phyloP scores from a whole-genome alignment of 2,888 invertebrate species.

The Chydorus sphaericus region DNA sequence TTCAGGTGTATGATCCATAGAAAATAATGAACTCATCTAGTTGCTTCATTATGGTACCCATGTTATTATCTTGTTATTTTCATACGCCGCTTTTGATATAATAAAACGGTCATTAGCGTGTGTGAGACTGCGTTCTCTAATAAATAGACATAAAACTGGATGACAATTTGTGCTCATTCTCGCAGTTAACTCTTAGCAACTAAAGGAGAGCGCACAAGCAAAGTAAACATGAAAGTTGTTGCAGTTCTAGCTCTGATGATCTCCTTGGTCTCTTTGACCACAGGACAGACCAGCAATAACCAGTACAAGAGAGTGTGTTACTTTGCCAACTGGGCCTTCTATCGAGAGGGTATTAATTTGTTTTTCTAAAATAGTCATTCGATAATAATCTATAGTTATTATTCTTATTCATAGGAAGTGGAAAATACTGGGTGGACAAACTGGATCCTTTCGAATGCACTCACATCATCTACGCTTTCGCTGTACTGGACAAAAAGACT shows the following conservation, averaged over 20 bases:
- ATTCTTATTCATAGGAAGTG: conserved; percentile 30
- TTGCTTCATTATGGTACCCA: no score
- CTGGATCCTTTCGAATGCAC: conserved; percentile 56
- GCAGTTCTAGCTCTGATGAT: not conserved
- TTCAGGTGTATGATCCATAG: no score
- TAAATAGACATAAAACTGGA: no score
- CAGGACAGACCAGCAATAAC: not conserved
- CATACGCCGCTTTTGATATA: no score
- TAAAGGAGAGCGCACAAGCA: no score
- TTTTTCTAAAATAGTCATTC: no score
- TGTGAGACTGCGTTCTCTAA: no score
- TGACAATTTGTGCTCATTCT: no score
- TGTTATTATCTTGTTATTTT: no score
- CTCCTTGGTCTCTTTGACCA: not conserved
- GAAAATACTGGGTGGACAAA: conserved; percentile 46
- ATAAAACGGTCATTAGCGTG: no score
- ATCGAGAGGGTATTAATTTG: not conserved
- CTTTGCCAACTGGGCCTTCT: not conserved
- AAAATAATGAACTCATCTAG: no score
- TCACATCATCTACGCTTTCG: conserved; percentile 57
- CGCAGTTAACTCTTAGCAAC: no score
- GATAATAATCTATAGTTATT: not conserved
- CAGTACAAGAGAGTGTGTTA: not conserved
- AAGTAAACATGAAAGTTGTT: not conserved
- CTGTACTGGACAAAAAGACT: conserved; percentile 39